Base-by-base conservation (phyloP, 2,113 vertebrate genomes). In the Mesembrinibis cayennensis region DNA sequence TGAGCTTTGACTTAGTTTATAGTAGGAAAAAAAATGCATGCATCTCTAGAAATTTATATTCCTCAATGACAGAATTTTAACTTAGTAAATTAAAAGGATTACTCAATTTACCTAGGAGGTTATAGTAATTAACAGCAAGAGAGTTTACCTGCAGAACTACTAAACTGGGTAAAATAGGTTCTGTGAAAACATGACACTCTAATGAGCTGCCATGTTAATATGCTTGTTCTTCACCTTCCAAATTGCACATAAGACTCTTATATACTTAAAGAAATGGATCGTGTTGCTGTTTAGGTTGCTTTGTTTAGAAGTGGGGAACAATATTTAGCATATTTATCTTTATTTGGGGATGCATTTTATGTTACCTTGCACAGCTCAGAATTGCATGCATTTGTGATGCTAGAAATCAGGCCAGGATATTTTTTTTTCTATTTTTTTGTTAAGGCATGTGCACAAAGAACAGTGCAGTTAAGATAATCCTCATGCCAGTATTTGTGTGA, bases 1-100 rank as follows among this genome's bases (percentile, higher is more conserved):
- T 83, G 82, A 91, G 93, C 74, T 95, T 92, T 94, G 86, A 85
- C 91, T 94, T 78, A 44, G 77, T 95, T 93, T 91, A 89, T 52
- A 78, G 83, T 56, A 82, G 49, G 70, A 30, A 56, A 56, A 95
- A 80, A 49, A 47, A 80, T 3, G 23, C 18, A 34, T 3, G 29
- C 2, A 0, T 85, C 56, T 80, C 88, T 78, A 78, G 93, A 95
- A 97, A 90, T 87, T 58, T 61, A 38, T 94, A 76, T 94, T 92
- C 83, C 83, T 97, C 88, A 66, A 42, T 59, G 87, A 83, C 45
- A 49, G 91, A 86, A 79, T 96, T 97, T 97, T 90, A 81, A 93
- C 82, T 95, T 95, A 23, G 58, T 94, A 96, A 97, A 96, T 97
- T 72, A 94, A 97, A 96, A 96, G 84, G 32, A 80, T 97, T 96